These are phyloP conservation scores for Polyodon spathula DNA, from an alignment of 2,113 vertebrate species.

Conservation along the genomic window DNA sequence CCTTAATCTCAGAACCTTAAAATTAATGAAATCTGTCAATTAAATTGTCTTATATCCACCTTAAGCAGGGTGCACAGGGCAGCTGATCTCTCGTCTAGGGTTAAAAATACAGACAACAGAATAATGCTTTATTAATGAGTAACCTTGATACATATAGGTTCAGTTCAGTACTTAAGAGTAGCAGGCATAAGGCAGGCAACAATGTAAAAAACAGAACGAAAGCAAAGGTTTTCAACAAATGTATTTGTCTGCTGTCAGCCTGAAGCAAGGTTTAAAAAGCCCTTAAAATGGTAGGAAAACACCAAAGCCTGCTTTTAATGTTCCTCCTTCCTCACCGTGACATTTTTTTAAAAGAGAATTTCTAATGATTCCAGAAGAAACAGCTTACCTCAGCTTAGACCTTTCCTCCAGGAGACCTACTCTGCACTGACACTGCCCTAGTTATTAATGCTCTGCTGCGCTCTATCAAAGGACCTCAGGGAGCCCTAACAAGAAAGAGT, in stretches of 20 bases:
- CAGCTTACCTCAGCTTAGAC: slow-evolving; percentile 8
- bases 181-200: too few species aligned
- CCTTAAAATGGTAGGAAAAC: slow-evolving; percentile 4
- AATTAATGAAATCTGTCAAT: too few species aligned
- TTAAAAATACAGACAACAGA: too few species aligned
- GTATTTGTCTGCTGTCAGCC: not conserved
- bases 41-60: too few species aligned
- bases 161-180: too few species aligned
- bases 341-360: not conserved
- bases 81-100: too few species aligned
- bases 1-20: too few species aligned
- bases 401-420: slow-evolving; percentile 8
- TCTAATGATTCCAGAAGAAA: slow-evolving; percentile 7
- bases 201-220: too few species aligned
- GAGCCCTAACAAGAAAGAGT: slow-evolving; percentile 47
- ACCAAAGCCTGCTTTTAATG: not conserved
- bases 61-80: too few species aligned
- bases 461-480: slow-evolving; percentile 29
- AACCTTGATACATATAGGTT: too few species aligned
- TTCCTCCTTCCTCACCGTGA: not conserved
- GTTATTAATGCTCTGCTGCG: slow-evolving; percentile 25
- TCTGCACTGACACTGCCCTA: slow-evolving; percentile 19
- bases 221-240: not conserved
- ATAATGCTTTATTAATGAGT: too few species aligned
- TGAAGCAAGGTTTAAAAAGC: slow-evolving; percentile 1